Evolutionary conservation across 2,113 vertebrate genomes (phyloP), one percentile per base, ranked within the genome.

Genomic region (Turnix velox): DNA sequence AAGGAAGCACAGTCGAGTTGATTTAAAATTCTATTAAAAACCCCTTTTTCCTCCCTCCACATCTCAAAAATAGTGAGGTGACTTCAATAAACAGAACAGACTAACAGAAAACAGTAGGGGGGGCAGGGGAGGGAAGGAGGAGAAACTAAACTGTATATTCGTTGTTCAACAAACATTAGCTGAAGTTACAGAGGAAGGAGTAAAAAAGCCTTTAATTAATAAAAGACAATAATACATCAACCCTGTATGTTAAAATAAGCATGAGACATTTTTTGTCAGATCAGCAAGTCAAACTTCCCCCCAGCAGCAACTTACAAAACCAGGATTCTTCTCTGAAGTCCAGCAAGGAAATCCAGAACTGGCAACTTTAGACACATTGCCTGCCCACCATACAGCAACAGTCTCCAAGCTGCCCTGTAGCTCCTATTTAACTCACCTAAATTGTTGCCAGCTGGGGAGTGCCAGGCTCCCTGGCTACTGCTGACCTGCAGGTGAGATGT

Each of bases 11-110:
- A 81, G 37, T 23, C 67, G 46, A 91, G 40, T 66, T 76, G 15
- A 48, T 94, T 87, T 62, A 61, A 87, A 92, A 76, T 76, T 67
- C 54, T 79, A 73, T 82, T 91, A 66, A 92, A 81, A 84, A 4
- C 39, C 49, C 8, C 1, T 42, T 85, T 27, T 76, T 52, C 2
- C 46, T 68, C n/a, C n/a, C 28, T 72, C 40, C 23, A 31, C 24
- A 73, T 52, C n/a, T 61, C 62, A 84, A 62, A 93, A 93, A 78
- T 80, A 67, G 16, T 20, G 80, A 77, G 81, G 16, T 42, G 61
- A 65, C 66, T 91, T 80, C 54, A 91, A 73, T 33, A 39, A 80
- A 80, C 10, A 84, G 40, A 80, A 31, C 30, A 73, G 45, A 71
- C 37, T 28, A 42, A 62, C 59, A 40, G 59, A 61, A 42, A 30